A percentile compares a stretch with the other conserved stretches of the same genome.
Evolutionary conservation across 2,797 vertebrate species (phyloP).

Genomic region (Coilia nasus): DNA sequence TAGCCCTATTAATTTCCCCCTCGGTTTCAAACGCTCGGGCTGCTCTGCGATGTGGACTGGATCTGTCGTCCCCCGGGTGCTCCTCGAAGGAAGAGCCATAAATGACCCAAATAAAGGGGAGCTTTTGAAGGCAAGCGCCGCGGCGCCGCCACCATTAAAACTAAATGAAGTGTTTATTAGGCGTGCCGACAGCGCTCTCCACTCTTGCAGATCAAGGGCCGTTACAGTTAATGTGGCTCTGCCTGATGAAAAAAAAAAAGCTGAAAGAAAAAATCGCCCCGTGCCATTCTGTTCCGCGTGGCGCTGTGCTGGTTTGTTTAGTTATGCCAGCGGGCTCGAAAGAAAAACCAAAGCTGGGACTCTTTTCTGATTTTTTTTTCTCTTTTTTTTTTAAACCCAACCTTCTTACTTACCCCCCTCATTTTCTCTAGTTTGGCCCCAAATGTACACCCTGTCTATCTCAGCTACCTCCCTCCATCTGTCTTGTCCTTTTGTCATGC

Average conservation of each 20-base stretch:
- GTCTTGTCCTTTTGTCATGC: neutral
- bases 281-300: neutral
- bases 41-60: slow-evolving; percentile 74
- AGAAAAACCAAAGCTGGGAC: slow-evolving; percentile 59
- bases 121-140: slow-evolving; percentile 79
- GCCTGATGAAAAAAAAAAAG: slow-evolving; percentile 36
- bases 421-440: neutral
- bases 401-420: neutral
- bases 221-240: slow-evolving; percentile 81
- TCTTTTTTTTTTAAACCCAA: neutral
- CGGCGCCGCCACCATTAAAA: slow-evolving; percentile 82
- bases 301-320: slow-evolving; percentile 69
- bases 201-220: slow-evolving; percentile 80
- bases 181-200: slow-evolving; percentile 80
- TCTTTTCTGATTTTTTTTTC: slow-evolving; percentile 58
- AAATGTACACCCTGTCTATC: neutral
- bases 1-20: slow-evolving; percentile 84
- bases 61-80: slow-evolving; percentile 76
- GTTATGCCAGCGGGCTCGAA: slow-evolving; percentile 67
- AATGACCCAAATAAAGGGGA: slow-evolving; percentile 87
- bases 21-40: slow-evolving; percentile 71
- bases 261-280: neutral
- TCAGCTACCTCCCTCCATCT: neutral
- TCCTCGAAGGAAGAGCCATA: slow-evolving; percentile 80
- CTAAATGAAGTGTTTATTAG: slow-evolving; percentile 88